Evolutionary conservation across 2,113 vertebrate species (phyloP).

Genomic region (Paralichthys olivaceus): DNA sequence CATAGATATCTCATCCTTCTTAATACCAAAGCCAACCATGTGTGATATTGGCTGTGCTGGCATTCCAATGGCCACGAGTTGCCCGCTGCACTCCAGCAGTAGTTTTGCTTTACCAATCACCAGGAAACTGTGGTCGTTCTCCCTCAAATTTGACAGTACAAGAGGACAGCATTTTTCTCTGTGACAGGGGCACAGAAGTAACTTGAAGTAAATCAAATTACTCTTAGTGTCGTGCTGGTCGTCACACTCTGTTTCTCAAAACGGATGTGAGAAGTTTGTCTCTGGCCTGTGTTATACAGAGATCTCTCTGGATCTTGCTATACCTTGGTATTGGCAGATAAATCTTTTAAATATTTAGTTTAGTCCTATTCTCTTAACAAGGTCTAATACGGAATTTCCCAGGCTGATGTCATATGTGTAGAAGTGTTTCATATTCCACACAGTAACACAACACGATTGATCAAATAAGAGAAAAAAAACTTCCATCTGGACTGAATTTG

Average conservation of each 20-base stretch:
- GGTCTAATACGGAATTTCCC: neutral
- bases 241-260: constrained; percentile 22
- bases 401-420: neutral
- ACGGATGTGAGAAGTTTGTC: constrained; percentile 12
- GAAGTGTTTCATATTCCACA: constrained; percentile 17
- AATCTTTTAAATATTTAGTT: neutral
- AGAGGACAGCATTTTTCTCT: constrained; percentile 27
- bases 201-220: constrained; percentile 51
- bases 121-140: constrained; percentile 47
- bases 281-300: neutral
- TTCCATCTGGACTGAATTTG: constrained; percentile 23
- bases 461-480: constrained; percentile 9
- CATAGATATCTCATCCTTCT: constrained; percentile 63
- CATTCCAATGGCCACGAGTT: constrained; percentile 52
- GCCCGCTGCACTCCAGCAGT: constrained; percentile 44
- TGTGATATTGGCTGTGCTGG: constrained; percentile 72
- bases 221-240: constrained; percentile 17
- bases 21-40: constrained; percentile 71
- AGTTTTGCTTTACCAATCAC: constrained; percentile 45
- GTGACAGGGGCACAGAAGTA: constrained; percentile 26
- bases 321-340: neutral
- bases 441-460: constrained; percentile 25
- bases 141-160: constrained; percentile 16
- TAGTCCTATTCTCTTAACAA: constrained; percentile 2
- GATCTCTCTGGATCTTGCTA: neutral